Base-by-base conservation (phyloP, 2,113 vertebrate genomes). In the Hippocampus guttulatus region DNA sequence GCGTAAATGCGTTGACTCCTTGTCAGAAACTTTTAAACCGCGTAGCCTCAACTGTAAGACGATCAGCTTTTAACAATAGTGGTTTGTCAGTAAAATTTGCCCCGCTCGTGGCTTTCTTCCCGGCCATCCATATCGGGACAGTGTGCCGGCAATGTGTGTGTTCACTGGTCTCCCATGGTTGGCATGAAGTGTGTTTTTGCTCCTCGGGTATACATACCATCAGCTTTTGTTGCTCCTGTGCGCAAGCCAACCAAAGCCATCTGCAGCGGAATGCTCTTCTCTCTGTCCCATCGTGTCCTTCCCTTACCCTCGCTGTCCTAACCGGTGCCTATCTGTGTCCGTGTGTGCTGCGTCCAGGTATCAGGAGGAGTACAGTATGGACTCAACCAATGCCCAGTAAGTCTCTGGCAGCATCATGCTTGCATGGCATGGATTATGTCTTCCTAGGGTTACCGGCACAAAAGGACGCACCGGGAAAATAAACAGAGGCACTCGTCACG, bases 351-450 rank as follows among this genome's bases (percentile, higher is more conserved):
- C 82, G n/a, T 88, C 72, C 85, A 92, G 91, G 89, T 91, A 92
- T 78, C 87, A 90, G 82, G 95, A 96, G 90, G 95, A 96, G 81
- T 94, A 95, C 95, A 96, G 95, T 91, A 86, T 93, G 93, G 95
- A 96, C 85, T 96, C 94, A 69, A 98, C 95, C 77, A 92, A 95
- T 84, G 95, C 95, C 83, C 91, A 92, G 92, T 92, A 91, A 92
- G 92, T 93, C 68, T n/a, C 60, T 83, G 84, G 83, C 74, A 83
- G 85, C 84, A 86, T 90, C 82, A 84, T 82, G 84, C 75, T 86
- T 86, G 84, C 89, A 85, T 90, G 81, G 80, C 80, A 88, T 88
- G 83, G 75, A 86, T 69, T 84, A 55, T 78, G 75, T 78, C 83
- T 66, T 65, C 76, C 27, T 27, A 71, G 64, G 70, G 2, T 40